Base-by-base conservation (phyloP, 2,797 vertebrate genomes). In the Halcyon smyrnensis region DNA sequence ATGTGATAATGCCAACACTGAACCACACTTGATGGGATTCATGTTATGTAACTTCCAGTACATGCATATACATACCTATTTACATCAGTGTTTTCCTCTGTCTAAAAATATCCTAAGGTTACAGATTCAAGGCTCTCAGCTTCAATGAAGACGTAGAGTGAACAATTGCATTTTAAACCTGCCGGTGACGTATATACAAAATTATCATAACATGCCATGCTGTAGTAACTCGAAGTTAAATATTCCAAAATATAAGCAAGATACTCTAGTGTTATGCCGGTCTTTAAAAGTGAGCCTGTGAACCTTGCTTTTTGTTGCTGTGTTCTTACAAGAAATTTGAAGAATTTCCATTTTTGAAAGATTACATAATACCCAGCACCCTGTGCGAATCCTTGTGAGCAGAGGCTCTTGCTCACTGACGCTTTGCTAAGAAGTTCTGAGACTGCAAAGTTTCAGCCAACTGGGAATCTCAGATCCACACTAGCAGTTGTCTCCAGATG, bases 401-500 rank as follows among this genome's bases (percentile, higher is more conserved):
- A 1, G 59, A 92, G 50, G 51, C 48, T 84, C 41, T 79, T 84
- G 80, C 84, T 79, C 69, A 28, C 54, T 93, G 89, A 57, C 1
- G 2, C 87, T 94, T 96, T 45, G 48, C 89, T 94, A 82, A 67
- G 73, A 94, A 84, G 90, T 97, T 96, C 73, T 54, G 63, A 91
- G 80, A 32, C 64, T 95, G 81, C 69, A 87, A 63, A 92, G 89
- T 92, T 94, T 92, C 75, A 84, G 56, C 78, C 78, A 86, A 75
- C 93, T 91, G 94, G 84, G 87, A 95, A 95, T 82, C 79, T 92
- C 46, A 76, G 56, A 75, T 95, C 88, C 80, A 64, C 28, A 7
- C 78, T 92, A 82, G 90, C 89, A 93, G 93, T 85, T 96, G 93
- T 93, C 89, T 96, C 91, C 97, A 97, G 96, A 97, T 97, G 97